Percentiles rank a stretch among this genome's conserved stretches.
Conservation (phyloP, 2,888 invertebrate genomes). For the Cerastis leucographa region DNA sequence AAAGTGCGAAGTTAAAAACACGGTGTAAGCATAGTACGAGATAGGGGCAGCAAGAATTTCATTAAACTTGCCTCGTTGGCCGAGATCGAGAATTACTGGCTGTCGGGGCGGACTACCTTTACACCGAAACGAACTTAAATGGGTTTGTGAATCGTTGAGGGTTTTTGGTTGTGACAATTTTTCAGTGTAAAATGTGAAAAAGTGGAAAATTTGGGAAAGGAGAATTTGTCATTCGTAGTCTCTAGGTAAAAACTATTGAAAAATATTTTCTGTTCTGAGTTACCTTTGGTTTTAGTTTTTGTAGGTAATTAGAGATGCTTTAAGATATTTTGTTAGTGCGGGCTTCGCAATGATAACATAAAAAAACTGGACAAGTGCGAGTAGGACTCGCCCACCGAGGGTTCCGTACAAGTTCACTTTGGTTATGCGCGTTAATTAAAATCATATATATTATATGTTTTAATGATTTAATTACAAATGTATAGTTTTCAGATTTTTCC, state of each 20-base stretch:
- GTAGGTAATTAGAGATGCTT: neutral
- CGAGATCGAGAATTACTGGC: constrained; percentile 79
- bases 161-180: neutral
- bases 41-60: constrained; percentile 81
- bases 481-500: no score
- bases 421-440: no score
- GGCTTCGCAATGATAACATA: neutral
- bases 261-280: no score
- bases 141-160: neutral
- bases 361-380: no score
- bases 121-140: constrained; percentile 67
- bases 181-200: neutral
- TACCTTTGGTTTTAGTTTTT: neutral
- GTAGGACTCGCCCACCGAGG: no score
- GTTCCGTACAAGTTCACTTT: no score
- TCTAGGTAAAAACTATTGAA: no score
- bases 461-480: no score
- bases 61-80: constrained; percentile 85
- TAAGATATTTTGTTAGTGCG: neutral
- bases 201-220: neutral
- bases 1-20: constrained; percentile 67
- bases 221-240: no score
- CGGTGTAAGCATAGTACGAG: constrained; percentile 67
- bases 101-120: constrained; percentile 62
- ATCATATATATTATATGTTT: no score